A percentile compares a stretch with the other conserved stretches of the same genome.
Evolutionary conservation across 2,888 invertebrate species (phyloP).

Genomic region (Osmoderma eremita): DNA sequence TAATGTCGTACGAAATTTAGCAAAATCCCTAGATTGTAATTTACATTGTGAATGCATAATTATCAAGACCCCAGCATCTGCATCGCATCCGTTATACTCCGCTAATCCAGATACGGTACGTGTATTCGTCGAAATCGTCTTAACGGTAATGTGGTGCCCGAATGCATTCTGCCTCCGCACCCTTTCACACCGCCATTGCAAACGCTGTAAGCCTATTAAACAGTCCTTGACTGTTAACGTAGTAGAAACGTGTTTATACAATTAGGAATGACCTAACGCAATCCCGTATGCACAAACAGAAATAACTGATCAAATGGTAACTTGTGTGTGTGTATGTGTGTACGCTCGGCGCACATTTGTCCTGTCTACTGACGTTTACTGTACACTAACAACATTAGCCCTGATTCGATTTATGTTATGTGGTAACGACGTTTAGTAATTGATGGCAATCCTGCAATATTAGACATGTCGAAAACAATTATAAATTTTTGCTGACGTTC

Average conservation of each 20-base stretch:
- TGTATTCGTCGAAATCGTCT: constrained; percentile 30
- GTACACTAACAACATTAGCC: constrained; percentile 15
- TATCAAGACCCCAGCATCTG: background rate
- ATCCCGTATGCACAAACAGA: constrained; percentile 12
- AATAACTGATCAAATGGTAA: constrained; percentile 19
- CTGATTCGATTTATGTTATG: constrained; percentile 13
- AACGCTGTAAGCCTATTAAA: constrained; percentile 31
- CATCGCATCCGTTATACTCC: constrained; percentile 10
- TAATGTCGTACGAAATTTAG: constrained; percentile 2
- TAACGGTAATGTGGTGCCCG: constrained; percentile 26
- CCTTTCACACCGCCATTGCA: constrained; percentile 1
- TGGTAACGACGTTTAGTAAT: constrained; percentile 22
- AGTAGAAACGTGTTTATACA: constrained; percentile 26
- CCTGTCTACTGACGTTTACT: constrained; percentile 9
- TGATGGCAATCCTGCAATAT: background rate
- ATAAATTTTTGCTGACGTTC: background rate
- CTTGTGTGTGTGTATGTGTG: background rate
- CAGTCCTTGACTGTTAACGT: constrained; percentile 25
- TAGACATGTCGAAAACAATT: constrained; percentile 6
- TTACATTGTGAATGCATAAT: constrained; percentile 16
- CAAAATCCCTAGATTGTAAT: constrained; percentile 17
- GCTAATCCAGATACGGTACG: constrained; percentile 17
- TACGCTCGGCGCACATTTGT: background rate
- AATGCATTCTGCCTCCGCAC: constrained; percentile 21
- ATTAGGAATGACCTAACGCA: constrained; percentile 17